A percentile compares a stretch with the other conserved stretches of the same genome.
These are phyloP conservation scores for Calliphora vomitoria DNA, from an alignment of 2,888 invertebrate genomes.

Conservation along the genomic window DNA sequence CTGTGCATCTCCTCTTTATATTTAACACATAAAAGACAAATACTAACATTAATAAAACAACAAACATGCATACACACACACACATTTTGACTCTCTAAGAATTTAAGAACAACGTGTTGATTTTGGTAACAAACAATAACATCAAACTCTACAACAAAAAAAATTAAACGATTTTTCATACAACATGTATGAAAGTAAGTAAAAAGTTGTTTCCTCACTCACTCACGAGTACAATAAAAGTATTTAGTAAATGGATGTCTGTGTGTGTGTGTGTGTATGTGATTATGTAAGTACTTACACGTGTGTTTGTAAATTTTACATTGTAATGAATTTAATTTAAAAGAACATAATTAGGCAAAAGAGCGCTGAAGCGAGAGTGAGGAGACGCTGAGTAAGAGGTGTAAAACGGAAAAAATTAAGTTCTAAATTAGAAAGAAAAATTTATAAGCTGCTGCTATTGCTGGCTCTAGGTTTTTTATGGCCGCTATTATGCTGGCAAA, in stretches of 20 bases:
- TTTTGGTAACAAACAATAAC: conserved; percentile 43
- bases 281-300: not conserved
- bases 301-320: conserved; percentile 34
- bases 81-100: conserved; percentile 1
- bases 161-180: not conserved
- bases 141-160: not conserved
- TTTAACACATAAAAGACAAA: not conserved
- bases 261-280: not conserved
- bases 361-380: not conserved
- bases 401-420: conserved; percentile 10
- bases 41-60: not conserved
- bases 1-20: not conserved
- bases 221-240: conserved; percentile 29
- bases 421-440: conserved; percentile 26
- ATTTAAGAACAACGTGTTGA: conserved; percentile 68
- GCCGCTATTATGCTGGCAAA: not conserved
- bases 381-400: not conserved
- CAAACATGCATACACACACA: not conserved
- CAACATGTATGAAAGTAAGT: not conserved
- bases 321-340: conserved; percentile 51
- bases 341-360: conserved; percentile 26
- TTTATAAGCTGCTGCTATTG: not conserved
- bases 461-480: not conserved
- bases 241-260: not conserved
- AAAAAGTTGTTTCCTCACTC: conserved; percentile 9